These are phyloP conservation scores for Ictidomys tridecemlineatus DNA, from an alignment of 2,113 vertebrate genomes.

Conservation along the genomic window DNA sequence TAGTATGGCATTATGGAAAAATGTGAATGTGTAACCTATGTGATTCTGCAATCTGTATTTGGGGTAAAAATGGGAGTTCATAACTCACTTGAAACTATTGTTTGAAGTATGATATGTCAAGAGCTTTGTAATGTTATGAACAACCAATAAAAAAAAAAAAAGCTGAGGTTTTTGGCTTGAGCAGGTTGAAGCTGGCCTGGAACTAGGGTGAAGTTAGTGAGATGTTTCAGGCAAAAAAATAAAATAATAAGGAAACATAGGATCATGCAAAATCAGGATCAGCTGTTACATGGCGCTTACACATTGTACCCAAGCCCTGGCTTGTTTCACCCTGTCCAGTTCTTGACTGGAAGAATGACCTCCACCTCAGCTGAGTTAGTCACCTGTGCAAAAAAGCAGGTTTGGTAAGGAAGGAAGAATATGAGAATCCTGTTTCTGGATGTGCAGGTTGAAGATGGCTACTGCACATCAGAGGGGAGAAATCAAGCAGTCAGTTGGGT, in stretches of 20 bases:
- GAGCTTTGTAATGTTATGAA: no score
- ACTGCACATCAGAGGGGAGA: neutral
- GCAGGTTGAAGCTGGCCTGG: neutral
- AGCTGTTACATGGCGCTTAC: no score
- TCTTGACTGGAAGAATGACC: neutral
- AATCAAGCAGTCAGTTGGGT: neutral
- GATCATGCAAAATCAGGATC: neutral
- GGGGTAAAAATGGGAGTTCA: no score
- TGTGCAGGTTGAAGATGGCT: neutral
- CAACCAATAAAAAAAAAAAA: no score
- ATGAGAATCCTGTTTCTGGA: neutral
- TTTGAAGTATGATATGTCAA: no score
- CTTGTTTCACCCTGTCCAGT: neutral
- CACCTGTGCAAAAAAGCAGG: neutral
- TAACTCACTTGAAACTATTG: no score
- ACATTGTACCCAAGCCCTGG: neutral
- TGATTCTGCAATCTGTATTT: no score
- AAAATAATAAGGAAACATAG: neutral
- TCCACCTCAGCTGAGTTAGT: neutral
- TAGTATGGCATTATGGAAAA: no score
- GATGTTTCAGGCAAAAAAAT: neutral
- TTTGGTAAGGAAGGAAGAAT: neutral
- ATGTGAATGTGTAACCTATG: no score
- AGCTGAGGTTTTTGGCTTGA: neutral
- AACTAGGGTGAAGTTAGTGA: neutral